Evolutionary conservation across 2,797 vertebrate genomes (phyloP).

Genomic region (Silurus aristotelis): DNA sequence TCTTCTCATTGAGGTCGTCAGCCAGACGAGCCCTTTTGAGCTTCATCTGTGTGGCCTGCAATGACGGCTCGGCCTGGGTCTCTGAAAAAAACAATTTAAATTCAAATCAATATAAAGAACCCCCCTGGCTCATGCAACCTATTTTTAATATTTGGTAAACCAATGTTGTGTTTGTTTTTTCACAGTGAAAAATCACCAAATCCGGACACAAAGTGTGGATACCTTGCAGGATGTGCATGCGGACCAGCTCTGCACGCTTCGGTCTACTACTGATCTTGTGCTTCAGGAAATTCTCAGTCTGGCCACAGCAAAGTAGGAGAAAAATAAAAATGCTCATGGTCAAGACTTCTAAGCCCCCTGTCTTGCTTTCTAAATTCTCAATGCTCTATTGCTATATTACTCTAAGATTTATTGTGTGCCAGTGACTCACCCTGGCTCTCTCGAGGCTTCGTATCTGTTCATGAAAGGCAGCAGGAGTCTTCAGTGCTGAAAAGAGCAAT

Average conservation of each 20-base stretch:
- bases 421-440: slow-evolving; percentile 87
- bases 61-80: slow-evolving; percentile 86
- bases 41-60: slow-evolving; percentile 96
- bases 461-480: slow-evolving; percentile 92
- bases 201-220: slow-evolving; percentile 47
- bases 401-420: background rate
- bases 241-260: slow-evolving; percentile 89
- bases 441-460: slow-evolving; percentile 95
- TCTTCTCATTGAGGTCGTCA: slow-evolving; percentile 93
- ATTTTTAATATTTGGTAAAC: background rate
- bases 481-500: slow-evolving; percentile 80
- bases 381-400: background rate
- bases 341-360: background rate
- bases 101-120: background rate
- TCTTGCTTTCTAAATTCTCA: slow-evolving; percentile 2
- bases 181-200: slow-evolving; percentile 8
- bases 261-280: slow-evolving; percentile 95
- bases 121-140: background rate
- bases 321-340: background rate
- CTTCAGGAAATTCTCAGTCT: slow-evolving; percentile 96
- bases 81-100: slow-evolving; percentile 71
- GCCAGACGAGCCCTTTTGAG: slow-evolving; percentile 91
- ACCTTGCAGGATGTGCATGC: slow-evolving; percentile 98
- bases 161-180: background rate
- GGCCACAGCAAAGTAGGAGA: slow-evolving; percentile 18